Base-by-base conservation (phyloP, 2,113 vertebrate genomes). In the Oophaga pumilio region DNA sequence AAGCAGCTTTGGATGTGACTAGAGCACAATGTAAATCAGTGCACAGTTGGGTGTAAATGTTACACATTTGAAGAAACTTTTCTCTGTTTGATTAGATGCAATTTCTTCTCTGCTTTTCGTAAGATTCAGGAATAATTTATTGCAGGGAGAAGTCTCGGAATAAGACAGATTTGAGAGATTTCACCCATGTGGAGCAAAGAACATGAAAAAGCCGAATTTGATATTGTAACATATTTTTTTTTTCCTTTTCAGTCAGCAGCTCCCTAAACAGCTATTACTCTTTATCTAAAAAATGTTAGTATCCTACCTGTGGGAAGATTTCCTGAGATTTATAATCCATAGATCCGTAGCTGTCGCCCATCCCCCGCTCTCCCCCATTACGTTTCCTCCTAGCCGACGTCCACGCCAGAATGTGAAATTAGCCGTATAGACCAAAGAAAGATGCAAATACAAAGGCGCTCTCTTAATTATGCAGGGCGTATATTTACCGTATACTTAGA, bases 241-340 rank as follows among this genome's bases (percentile, higher is more conserved):
- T 64, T 52, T 57, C 68, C 28, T 59, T 43, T 60, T 15, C 50
- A 57, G 50, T 68, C 62, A 20, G 62, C 22, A 59, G 20, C 17
- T 82, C 79, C 52, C 85, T 12, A 20, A 60, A 15, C 52, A 49
- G 78, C 78, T 6, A 87, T 87, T 82, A 74, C 33, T 87, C 68
- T 53, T 20, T 15, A 49, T 87, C 66, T 59, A 9, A 28, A 81
- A 62, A 15, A 64, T 82, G 26, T 71, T 73, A 82, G 62, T n/a
- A 49, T 87, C 80, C n/a, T 71, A 56, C 78, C 57, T 71, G 22
- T 52, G 77, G 68, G 71, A n/a, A 52, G 18, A 57, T n/a, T 33
- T 71, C 53, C 24, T 20, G 43, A 81, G 78, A 73, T 79, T 81
- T 74, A 74, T 14, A 26, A 60, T 82, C 86, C 28, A 68, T 26